Conservation (phyloP, 2,888 invertebrate genomes). For the Ligdia adustata region DNA sequence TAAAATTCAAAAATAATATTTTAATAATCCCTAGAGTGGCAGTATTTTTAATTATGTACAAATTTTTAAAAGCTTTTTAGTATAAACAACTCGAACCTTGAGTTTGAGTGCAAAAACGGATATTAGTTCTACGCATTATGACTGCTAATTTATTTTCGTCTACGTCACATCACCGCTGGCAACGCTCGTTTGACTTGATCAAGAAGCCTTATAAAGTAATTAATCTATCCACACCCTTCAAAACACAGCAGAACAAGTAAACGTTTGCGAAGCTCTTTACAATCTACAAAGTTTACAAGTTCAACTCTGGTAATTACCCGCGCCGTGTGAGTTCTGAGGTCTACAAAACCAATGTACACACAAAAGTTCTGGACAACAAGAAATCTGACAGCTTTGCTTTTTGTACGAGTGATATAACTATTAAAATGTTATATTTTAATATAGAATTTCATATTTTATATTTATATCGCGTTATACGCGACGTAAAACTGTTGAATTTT, state of each 20-base stretch:
- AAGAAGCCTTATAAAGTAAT: conserved; percentile 4
- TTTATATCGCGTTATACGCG: no score
- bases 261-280: conserved; percentile 17
- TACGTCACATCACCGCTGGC: no score
- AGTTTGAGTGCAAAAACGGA: no score
- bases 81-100: no score
- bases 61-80: no score
- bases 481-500: no score
- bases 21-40: no score
- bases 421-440: neutral
- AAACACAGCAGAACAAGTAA: conserved; percentile 10
- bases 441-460: neutral
- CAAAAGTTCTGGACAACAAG: conserved; percentile 6
- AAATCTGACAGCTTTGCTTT: neutral
- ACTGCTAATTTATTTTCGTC: no score
- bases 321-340: conserved; percentile 8
- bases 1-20: no score
- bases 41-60: no score
- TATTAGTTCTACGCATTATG: no score
- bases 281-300: conserved; percentile 23
- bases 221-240: conserved; percentile 11
- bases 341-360: conserved; percentile 18
- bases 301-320: conserved; percentile 20
- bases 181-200: no score
- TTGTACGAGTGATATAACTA: neutral